These are phyloP conservation scores for Aphis gossypii DNA, from an alignment of 1,140 invertebrate genomes.

Conservation along the genomic window DNA sequence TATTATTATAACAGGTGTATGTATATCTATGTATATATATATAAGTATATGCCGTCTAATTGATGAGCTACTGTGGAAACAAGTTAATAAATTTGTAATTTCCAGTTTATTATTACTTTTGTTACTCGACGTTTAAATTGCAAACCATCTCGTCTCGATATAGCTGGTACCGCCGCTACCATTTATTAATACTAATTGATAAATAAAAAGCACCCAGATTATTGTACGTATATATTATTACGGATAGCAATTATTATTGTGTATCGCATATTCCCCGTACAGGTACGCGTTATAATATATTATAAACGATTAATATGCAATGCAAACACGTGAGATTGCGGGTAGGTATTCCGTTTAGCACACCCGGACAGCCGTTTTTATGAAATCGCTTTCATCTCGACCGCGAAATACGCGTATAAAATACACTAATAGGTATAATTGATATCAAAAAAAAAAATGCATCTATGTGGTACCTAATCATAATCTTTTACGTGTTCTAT, in stretches of 20 bases:
- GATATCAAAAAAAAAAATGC: too few species aligned
- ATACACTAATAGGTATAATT: neutral
- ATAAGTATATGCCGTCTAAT: neutral
- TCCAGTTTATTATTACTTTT: neutral
- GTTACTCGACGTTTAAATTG: neutral
- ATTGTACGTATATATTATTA: neutral
- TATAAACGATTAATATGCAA: neutral
- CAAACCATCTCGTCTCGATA: conserved; percentile 9
- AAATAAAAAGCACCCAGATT: neutral
- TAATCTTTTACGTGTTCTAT: too few species aligned
- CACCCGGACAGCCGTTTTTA: neutral
- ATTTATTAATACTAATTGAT: conserved; percentile 18
- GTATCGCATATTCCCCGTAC: too few species aligned
- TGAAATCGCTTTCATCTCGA: neutral
- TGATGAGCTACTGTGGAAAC: conserved; percentile 36
- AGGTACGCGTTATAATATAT: neutral
- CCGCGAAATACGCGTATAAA: neutral
- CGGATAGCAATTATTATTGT: too few species aligned
- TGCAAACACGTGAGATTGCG: neutral
- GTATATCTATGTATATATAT: neutral
- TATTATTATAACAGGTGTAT: neutral
- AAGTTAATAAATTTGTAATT: conserved; percentile 29
- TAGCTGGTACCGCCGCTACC: neutral
- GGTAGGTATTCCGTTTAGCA: neutral
- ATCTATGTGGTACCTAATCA: too few species aligned